Percentiles rank a stretch among this genome's conserved stretches.
These are phyloP conservation scores for Drosophila maculinotata DNA, from an alignment of 2,888 invertebrate genomes.

Conservation along the genomic window DNA sequence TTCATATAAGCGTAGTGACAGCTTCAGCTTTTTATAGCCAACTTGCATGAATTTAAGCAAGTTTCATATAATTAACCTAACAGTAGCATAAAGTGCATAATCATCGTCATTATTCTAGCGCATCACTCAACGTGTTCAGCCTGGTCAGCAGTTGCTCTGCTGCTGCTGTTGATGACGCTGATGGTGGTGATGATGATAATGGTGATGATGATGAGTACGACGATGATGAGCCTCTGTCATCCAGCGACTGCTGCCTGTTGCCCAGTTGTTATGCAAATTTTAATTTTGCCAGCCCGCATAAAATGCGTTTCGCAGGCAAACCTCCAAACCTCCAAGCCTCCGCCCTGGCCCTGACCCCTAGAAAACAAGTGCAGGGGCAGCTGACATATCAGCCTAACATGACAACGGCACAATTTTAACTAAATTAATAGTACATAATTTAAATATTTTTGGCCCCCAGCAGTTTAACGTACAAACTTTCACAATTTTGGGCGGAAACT, in stretches of 20 bases:
- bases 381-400: constrained; percentile 33
- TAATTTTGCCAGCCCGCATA: constrained; percentile 39
- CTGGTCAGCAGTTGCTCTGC: constrained; percentile 43
- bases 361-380: not conserved
- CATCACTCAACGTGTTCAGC: constrained; percentile 26
- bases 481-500: constrained; percentile 5
- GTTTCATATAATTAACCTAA: constrained; percentile 31
- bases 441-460: constrained; percentile 19
- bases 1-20: not conserved
- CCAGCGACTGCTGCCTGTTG: not conserved
- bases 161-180: not conserved
- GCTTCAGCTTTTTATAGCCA: not conserved
- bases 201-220: not conserved
- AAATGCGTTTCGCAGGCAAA: constrained; percentile 23
- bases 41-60: constrained; percentile 10
- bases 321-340: not conserved
- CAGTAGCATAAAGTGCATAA: constrained; percentile 34
- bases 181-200: not conserved
- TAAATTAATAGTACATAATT: constrained; percentile 62
- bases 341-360: not conserved
- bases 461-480: constrained; percentile 5
- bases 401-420: constrained; percentile 49
- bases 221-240: not conserved
- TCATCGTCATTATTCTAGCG: constrained; percentile 39
- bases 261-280: constrained; percentile 51